These are phyloP conservation scores for Folsomia candida DNA, from an alignment of 2,888 invertebrate species.

Conservation along the genomic window DNA sequence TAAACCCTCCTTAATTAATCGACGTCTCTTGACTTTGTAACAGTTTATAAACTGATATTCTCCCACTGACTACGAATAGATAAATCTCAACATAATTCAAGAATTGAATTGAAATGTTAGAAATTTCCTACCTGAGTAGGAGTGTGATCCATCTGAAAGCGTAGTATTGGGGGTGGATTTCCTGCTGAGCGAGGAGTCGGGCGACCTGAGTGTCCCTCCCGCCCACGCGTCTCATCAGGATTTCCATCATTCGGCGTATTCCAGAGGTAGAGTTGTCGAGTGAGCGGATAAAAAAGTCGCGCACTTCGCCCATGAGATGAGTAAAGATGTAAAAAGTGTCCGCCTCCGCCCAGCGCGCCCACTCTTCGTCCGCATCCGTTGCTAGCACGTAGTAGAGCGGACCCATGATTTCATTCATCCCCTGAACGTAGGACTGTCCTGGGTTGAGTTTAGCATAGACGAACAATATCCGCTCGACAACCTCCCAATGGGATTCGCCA, in stretches of 20 bases:
- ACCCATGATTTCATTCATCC: slow-evolving; percentile 99
- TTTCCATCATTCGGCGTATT: slow-evolving; percentile 84
- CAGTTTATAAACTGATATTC: too few species aligned
- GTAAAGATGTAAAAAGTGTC: slow-evolving; percentile 99
- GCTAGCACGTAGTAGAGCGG: slow-evolving; percentile 98
- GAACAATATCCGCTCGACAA: slow-evolving; percentile 93
- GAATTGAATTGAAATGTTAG: too few species aligned
- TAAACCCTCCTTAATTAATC: too few species aligned
- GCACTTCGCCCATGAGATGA: slow-evolving; percentile 93
- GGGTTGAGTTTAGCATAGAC: slow-evolving; percentile 97
- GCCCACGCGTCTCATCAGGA: slow-evolving; percentile 72
- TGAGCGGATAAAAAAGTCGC: slow-evolving; percentile 95
- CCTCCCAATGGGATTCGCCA: slow-evolving; percentile 83
- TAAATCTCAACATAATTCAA: too few species aligned
- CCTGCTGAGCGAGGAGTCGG: slow-evolving; percentile 73
- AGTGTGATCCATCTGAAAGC: slow-evolving; percentile 84
- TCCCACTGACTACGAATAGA: too few species aligned
- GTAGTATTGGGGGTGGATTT: slow-evolving; percentile 76
- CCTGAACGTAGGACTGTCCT: slow-evolving; percentile 90
- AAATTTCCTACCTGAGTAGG: slow-evolving; percentile 57
- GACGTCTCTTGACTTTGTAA: too few species aligned
- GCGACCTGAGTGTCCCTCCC: slow-evolving; percentile 74
- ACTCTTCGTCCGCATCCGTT: slow-evolving; percentile 75
- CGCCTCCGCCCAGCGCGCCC: slow-evolving; percentile 87
- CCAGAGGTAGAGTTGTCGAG: slow-evolving; percentile 90